Evolutionary conservation across 2,113 vertebrate genomes (phyloP).

Genomic region (Acanthochromis polyacanthus): DNA sequence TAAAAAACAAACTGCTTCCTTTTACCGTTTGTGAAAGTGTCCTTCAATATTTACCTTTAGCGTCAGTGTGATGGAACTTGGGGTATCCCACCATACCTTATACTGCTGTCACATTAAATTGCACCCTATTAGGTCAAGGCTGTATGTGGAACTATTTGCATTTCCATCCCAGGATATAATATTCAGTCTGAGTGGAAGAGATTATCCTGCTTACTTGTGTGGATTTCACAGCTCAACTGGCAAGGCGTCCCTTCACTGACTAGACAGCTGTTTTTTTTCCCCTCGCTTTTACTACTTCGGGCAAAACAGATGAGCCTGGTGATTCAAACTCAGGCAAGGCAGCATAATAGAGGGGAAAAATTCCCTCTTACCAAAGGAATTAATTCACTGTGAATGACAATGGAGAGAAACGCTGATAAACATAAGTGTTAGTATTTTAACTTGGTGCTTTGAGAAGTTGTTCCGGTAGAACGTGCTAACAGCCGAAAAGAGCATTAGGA

Average conservation of each 20-base stretch:
- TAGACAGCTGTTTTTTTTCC: slow-evolving; percentile 69
- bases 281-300: slow-evolving; percentile 62
- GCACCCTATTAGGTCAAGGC: slow-evolving; percentile 46
- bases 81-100: slow-evolving; percentile 26
- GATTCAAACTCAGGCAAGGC: slow-evolving; percentile 60
- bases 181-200: slow-evolving; percentile 65
- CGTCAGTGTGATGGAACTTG: slow-evolving; percentile 18
- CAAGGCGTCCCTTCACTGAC: slow-evolving; percentile 61
- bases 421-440: slow-evolving; percentile 40
- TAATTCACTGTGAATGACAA: slow-evolving; percentile 53
- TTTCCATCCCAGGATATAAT: slow-evolving; percentile 61
- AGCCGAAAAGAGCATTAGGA: background rate
- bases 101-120: slow-evolving; percentile 49
- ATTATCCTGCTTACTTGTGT: slow-evolving; percentile 74
- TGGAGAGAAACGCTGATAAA: slow-evolving; percentile 35
- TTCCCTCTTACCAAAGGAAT: slow-evolving; percentile 57
- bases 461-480: slow-evolving; percentile 13
- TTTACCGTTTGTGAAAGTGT: background rate
- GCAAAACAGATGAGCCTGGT: slow-evolving; percentile 70
- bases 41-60: slow-evolving; percentile 14
- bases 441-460: slow-evolving; percentile 26
- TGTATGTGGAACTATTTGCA: slow-evolving; percentile 37
- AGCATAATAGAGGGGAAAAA: slow-evolving; percentile 57
- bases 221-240: slow-evolving; percentile 77
- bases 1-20: slow-evolving; percentile 2